Evolutionary conservation across 23 tunicate species (phyloP).

Genomic region (Pegea sp.): DNA sequence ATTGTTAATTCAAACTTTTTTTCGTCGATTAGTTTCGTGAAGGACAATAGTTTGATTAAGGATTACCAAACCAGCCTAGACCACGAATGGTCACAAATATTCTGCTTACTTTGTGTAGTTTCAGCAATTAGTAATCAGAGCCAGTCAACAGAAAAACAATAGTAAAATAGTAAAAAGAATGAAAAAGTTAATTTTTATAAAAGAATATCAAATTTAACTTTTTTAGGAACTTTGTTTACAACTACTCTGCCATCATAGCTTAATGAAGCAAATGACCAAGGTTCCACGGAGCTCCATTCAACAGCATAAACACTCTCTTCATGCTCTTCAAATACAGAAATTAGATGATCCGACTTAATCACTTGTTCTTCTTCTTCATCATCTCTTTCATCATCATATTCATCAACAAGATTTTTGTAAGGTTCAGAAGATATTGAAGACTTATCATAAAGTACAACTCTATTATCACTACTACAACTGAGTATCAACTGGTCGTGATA

Average conservation of each 20-base stretch:
- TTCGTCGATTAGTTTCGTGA: too few species aligned
- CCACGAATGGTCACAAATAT: too few species aligned
- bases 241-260: conserved; percentile 91
- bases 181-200: conserved; percentile 20
- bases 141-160: too few species aligned
- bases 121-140: too few species aligned
- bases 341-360: conserved; percentile 31
- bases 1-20: too few species aligned
- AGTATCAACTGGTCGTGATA: conserved; percentile 89
- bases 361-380: neutral
- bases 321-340: conserved; percentile 82
- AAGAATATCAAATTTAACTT: conserved; percentile 80
- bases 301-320: conserved; percentile 91
- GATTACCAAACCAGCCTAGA: too few species aligned
- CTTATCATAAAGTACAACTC: conserved; percentile 53
- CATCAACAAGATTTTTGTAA: conserved; percentile 31
- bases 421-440: conserved; percentile 74
- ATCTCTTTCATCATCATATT: conserved; percentile 19
- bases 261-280: conserved; percentile 92
- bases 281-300: conserved; percentile 91
- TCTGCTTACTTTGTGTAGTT: too few species aligned
- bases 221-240: conserved; percentile 92
- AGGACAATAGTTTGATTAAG: too few species aligned
- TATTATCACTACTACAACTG: conserved; percentile 72
- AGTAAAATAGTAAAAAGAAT: too few species aligned